phyloP scores from a whole-genome alignment of 2,113 vertebrate species.

The Zosterops borbonicus region DNA sequence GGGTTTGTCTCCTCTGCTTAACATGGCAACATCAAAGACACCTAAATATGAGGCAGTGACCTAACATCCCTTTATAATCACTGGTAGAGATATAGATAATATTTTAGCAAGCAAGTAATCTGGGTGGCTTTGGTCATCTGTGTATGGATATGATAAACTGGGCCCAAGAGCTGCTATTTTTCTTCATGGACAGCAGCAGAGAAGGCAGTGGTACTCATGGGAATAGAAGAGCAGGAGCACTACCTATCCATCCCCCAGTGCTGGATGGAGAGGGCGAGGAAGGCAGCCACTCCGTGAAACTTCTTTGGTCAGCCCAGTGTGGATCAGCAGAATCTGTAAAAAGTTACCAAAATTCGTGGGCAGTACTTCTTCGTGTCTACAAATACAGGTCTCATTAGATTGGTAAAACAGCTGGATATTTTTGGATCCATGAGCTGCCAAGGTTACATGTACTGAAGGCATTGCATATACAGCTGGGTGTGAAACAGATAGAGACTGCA shows the following conservation, averaged over 20 bases:
- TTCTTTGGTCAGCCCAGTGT: neutral
- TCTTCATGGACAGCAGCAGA: neutral
- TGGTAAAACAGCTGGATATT: neutral
- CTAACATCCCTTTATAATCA: neutral
- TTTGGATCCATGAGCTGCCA: neutral
- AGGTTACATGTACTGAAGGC: neutral
- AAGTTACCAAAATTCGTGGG: neutral
- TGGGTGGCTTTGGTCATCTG: neutral
- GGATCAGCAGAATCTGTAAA: neutral
- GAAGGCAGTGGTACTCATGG: neutral
- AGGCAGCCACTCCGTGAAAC: neutral
- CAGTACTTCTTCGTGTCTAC: neutral
- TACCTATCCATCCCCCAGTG: neutral
- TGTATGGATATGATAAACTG: neutral
- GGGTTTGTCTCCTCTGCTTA: neutral
- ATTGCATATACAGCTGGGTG: neutral
- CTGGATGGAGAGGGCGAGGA: rapidly evolving
- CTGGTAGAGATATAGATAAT: neutral
- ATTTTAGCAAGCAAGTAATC: neutral
- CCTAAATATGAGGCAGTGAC: neutral
- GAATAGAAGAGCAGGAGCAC: neutral
- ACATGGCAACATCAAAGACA: neutral
- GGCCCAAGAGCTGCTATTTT: neutral
- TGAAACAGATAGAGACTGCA: neutral
- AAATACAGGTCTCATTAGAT: neutral